A percentile compares a stretch with the other conserved stretches of the same genome.
phyloP scores from a whole-genome alignment of 2,113 vertebrate species.

The Excalfactoria chinensis region DNA sequence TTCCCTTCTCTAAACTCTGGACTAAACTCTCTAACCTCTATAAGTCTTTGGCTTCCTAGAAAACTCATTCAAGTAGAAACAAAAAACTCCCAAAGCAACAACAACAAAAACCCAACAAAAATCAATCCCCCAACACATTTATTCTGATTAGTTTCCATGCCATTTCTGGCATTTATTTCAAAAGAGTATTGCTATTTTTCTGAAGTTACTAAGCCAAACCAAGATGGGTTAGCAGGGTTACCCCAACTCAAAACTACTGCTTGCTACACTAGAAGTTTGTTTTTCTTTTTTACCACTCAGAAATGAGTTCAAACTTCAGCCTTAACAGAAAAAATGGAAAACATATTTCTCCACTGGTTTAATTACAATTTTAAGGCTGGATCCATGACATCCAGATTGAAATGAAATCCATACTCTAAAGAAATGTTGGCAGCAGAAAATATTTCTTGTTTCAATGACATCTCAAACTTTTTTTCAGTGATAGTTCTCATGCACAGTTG shows the following conservation, averaged over 20 bases:
- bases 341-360: conserved; percentile 2
- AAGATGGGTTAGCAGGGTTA: neutral
- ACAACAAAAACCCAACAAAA: neutral
- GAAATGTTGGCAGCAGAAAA: neutral
- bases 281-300: neutral
- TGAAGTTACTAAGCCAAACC: conserved; percentile 45
- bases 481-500: neutral
- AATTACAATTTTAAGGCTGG: conserved; percentile 37
- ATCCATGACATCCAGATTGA: neutral
- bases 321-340: conserved; percentile 36
- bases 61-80: conserved; percentile 22
- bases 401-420: neutral
- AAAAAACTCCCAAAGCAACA: neutral
- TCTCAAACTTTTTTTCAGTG: neutral
- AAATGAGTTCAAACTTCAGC: conserved; percentile 45
- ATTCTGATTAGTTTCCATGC: conserved; percentile 19
- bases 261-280: neutral
- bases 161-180: conserved; percentile 18
- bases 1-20: conserved; percentile 21
- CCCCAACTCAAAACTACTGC: neutral
- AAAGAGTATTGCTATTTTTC: conserved; percentile 9
- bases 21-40: neutral
- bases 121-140: neutral
- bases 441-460: neutral
- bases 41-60: neutral